Percentiles rank a stretch among this genome's conserved stretches.
These are phyloP conservation scores for Myiotriccus ornatus DNA, from an alignment of 2,797 vertebrate genomes.

Conservation along the genomic window DNA sequence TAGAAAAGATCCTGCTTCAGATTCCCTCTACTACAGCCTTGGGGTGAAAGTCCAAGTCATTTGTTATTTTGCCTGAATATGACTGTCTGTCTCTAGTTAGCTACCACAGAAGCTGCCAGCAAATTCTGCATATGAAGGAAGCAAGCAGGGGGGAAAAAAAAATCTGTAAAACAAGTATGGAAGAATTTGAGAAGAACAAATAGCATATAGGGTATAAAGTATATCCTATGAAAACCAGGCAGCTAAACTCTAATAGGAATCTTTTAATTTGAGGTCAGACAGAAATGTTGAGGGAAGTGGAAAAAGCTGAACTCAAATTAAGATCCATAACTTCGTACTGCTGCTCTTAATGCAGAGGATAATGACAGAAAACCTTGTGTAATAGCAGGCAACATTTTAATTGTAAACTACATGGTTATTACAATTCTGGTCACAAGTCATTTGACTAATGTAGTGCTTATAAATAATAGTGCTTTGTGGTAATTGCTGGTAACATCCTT, in stretches of 20 bases:
- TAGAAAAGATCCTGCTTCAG: not conserved
- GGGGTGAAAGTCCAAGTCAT: not conserved
- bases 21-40: not conserved
- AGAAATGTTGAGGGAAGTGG: not conserved
- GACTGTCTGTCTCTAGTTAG: not conserved
- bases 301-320: not conserved
- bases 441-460: not conserved
- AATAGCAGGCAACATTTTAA: not conserved
- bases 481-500: not conserved
- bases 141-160: not conserved
- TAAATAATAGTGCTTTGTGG: not conserved
- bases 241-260: not conserved
- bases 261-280: not conserved
- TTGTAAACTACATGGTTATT: not conserved
- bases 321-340: not conserved
- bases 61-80: not conserved
- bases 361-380: not conserved
- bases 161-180: not conserved
- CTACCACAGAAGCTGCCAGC: not conserved
- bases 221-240: not conserved
- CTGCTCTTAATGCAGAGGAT: rapidly evolving
- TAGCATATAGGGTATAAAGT: not conserved
- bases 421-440: not conserved
- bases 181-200: not conserved
- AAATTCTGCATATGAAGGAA: not conserved